Percentiles rank a stretch among this genome's conserved stretches.
phyloP scores from a whole-genome alignment of 2,888 invertebrate species.

The Torymus texanus region DNA sequence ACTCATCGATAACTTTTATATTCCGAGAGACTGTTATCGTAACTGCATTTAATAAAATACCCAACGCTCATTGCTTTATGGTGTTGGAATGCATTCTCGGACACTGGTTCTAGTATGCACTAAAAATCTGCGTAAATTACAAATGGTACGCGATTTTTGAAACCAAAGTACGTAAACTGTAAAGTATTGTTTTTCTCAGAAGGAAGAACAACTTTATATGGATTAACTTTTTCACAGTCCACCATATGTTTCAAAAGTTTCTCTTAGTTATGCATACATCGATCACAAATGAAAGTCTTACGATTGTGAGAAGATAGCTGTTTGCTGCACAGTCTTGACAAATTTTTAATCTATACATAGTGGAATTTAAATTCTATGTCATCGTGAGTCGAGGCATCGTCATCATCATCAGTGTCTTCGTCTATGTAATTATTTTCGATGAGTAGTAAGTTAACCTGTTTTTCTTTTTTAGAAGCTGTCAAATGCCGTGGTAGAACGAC shows the following conservation, averaged over 20 bases:
- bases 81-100: too few relatives aligned
- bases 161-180: neutral
- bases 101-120: constrained; percentile 33
- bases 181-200: too few relatives aligned
- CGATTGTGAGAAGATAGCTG: neutral
- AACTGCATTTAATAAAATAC: constrained; percentile 5
- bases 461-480: neutral
- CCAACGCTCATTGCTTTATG: neutral
- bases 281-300: constrained; percentile 22
- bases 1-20: constrained; percentile 8
- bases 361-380: neutral
- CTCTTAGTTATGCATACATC: constrained; percentile 4
- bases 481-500: neutral
- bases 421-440: neutral
- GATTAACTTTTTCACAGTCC: neutral
- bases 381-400: neutral
- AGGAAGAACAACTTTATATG: neutral
- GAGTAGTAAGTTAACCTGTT: neutral
- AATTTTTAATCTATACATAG: too few relatives aligned
- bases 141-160: neutral
- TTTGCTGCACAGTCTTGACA: too few relatives aligned
- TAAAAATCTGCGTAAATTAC: constrained; percentile 51
- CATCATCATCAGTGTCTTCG: constrained; percentile 3
- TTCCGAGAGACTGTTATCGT: constrained; percentile 11
- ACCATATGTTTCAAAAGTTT: neutral